phyloP scores from a whole-genome alignment of 2,113 vertebrate genomes.

The Laticauda laticaudata region DNA sequence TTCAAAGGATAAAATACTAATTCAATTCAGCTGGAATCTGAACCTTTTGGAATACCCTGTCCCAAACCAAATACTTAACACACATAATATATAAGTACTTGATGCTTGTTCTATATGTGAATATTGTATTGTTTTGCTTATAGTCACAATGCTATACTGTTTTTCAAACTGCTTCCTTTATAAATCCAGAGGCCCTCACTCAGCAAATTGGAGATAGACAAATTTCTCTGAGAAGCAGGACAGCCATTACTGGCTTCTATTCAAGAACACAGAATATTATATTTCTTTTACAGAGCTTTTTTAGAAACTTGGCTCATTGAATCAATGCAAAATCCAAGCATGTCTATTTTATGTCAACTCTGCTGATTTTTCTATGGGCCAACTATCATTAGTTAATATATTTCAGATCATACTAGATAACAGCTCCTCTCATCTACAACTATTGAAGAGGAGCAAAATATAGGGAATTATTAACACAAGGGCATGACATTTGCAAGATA shows the following conservation, averaged over 20 bases:
- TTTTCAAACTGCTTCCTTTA: neutral
- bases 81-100: neutral
- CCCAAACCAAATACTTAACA: neutral
- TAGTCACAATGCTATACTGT: neutral
- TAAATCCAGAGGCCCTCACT: neutral
- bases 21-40: slow-evolving; percentile 18
- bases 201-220: neutral
- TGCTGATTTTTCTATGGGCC: neutral
- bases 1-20: slow-evolving; percentile 26
- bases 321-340: neutral
- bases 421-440: neutral
- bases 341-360: neutral
- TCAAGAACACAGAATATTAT: neutral
- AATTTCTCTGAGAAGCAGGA: neutral
- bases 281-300: neutral
- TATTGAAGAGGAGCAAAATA: neutral
- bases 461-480: neutral
- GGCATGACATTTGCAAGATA: neutral
- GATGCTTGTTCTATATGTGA: neutral
- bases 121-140: neutral
- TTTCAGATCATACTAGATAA: neutral
- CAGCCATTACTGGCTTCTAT: neutral
- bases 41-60: slow-evolving; percentile 13
- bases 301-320: neutral
- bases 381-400: neutral